Evolutionary conservation across 1,140 invertebrate species (phyloP).

Genomic region (Himalopsyche phryganea): DNA sequence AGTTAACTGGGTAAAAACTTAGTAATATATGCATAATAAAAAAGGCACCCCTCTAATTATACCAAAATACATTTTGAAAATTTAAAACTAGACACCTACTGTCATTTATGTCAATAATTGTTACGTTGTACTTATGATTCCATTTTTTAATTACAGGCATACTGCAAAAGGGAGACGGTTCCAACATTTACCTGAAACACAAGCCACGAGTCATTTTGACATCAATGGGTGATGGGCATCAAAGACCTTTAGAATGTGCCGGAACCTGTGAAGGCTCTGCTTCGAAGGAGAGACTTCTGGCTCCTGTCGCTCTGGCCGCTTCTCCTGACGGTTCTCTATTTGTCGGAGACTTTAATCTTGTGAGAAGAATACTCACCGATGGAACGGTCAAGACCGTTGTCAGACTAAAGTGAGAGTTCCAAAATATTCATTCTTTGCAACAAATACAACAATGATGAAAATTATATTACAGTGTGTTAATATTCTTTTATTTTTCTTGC

Average conservation of each 20-base stretch:
- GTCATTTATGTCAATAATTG: too few species aligned
- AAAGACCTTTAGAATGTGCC: constrained; percentile 76
- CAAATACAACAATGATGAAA: constrained; percentile 8
- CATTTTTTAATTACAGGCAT: too few species aligned
- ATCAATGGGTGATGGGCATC: constrained; percentile 90
- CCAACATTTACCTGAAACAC: constrained; percentile 93
- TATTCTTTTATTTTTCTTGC: constrained; percentile 41
- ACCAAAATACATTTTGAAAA: too few species aligned
- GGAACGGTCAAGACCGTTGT: constrained; percentile 85
- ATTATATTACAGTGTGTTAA: constrained; percentile 17
- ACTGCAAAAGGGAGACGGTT: constrained; percentile 94
- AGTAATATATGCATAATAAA: too few species aligned
- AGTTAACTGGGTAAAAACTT: too few species aligned
- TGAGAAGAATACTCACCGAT: constrained; percentile 84
- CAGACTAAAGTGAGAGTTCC: constrained; percentile 74
- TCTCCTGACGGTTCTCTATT: constrained; percentile 91
- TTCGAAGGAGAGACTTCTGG: constrained; percentile 76
- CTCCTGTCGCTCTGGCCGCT: constrained; percentile 86
- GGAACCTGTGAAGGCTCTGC: constrained; percentile 75
- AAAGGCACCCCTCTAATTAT: too few species aligned
- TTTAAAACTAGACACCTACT: too few species aligned
- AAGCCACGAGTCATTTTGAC: constrained; percentile 87
- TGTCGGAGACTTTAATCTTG: constrained; percentile 94
- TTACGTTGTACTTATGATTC: too few species aligned
- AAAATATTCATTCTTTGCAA: not conserved